A percentile compares a stretch with the other conserved stretches of the same genome.
These are phyloP conservation scores for Psilopogon haemacephalus DNA, from an alignment of 2,113 vertebrate genomes.

Conservation along the genomic window DNA sequence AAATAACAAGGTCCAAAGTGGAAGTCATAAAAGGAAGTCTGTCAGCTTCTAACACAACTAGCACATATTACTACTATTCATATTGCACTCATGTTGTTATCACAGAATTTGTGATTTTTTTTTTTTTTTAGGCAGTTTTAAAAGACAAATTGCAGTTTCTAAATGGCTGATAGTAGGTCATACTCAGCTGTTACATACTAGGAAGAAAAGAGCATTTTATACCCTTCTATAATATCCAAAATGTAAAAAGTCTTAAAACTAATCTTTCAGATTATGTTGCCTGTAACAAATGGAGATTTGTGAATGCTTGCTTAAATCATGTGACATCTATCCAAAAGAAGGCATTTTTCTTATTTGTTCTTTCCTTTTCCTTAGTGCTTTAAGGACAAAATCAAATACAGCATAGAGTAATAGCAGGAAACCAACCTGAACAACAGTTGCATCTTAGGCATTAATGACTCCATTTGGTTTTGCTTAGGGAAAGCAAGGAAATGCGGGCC, in stretches of 20 bases:
- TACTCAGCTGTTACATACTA: background rate
- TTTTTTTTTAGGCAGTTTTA: background rate
- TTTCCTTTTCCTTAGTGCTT: background rate
- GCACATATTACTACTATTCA: background rate
- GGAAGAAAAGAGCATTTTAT: background rate
- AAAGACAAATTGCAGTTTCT: background rate
- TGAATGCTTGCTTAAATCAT: background rate
- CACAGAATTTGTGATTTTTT: background rate
- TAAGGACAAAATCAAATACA: background rate
- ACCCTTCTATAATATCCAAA: background rate
- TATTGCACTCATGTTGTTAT: background rate
- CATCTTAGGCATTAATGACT: background rate
- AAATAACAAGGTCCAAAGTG: background rate
- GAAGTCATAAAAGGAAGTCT: background rate
- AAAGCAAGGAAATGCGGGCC: constrained; percentile 97
- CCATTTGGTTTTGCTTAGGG: constrained; percentile 73
- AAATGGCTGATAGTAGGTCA: background rate
- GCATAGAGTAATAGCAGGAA: background rate
- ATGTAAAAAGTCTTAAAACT: background rate
- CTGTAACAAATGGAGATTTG: background rate
- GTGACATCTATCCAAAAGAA: background rate
- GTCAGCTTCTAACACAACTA: background rate
- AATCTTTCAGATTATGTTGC: background rate
- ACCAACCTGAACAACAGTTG: background rate
- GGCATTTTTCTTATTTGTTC: background rate